Percentiles rank a stretch among this genome's conserved stretches.
Conservation (phyloP, 1,140 invertebrate species). For the Plutomurus gul region DNA sequence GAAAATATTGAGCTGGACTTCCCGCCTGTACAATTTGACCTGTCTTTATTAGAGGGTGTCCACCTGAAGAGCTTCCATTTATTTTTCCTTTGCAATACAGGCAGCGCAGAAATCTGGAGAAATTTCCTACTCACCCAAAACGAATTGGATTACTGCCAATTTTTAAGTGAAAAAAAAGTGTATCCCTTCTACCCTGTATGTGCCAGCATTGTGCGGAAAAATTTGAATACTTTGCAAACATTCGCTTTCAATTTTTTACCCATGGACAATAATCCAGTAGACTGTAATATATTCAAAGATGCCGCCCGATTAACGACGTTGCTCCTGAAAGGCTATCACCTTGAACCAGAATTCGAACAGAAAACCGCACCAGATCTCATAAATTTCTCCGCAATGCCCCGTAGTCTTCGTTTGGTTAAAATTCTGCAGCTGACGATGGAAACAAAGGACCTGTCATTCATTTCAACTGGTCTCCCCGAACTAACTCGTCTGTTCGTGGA, state of each 20-base stretch:
- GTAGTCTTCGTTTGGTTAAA: not conserved
- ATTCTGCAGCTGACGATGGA: not conserved
- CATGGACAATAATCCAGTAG: not conserved
- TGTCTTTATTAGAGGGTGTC: not conserved
- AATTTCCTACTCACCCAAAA: not conserved
- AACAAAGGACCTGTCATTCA: not conserved
- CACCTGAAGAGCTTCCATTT: not conserved
- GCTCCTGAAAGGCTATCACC: not conserved
- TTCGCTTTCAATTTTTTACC: not conserved
- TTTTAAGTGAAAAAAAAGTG: not conserved
- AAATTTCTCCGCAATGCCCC: not conserved
- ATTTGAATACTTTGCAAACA: not conserved
- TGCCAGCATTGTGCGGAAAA: not conserved
- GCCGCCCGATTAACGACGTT: not conserved
- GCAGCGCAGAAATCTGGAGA: not conserved
- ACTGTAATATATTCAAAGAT: not conserved
- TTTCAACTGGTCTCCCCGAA: not conserved
- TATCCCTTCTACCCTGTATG: not conserved
- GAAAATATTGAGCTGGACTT: not conserved
- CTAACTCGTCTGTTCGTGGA: not conserved
- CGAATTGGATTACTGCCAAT: not conserved
- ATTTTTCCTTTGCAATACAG: not conserved
- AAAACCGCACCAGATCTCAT: not conserved
- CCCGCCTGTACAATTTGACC: not conserved
- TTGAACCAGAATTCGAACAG: not conserved